Base-by-base conservation (phyloP, 2,797 vertebrate genomes). In the Lepus townsendii region DNA sequence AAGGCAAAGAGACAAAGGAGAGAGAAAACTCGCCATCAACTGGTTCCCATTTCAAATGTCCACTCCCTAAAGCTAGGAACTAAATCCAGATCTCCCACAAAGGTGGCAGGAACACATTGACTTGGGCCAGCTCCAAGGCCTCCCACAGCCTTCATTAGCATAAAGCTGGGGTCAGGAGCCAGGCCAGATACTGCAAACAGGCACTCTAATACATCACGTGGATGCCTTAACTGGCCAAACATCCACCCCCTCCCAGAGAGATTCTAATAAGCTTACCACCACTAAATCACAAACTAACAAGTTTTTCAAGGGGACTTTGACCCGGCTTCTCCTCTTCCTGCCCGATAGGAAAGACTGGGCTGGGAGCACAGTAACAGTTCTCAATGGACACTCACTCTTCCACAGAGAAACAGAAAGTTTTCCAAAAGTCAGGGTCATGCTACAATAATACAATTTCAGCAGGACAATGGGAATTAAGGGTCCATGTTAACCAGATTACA, bases 261-360 rank as follows among this genome's bases (percentile, higher is more conserved):
- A 62, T 65, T 80, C 91, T 73, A 76, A 90, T 47, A 60, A 89
- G n/a, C 11, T 76, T 80, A 50, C 0, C 54, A 42, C 5, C 66
- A 69, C 17, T 95, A 83, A 95, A 92, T 50, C 26, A 83, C 22
- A 91, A 91, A 62, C 22, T 17, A 75, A 88, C 32, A 75, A 60
- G 84, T 8, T 22, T 68, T 10, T 57, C 60, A 54, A 82, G 19
- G 30, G 35, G 5, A 26, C 27, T 73, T 20, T 78, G 68, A 20
- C 35, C 65, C 66, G 20, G 47, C 38, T 89, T 94, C 20, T n/a
- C 87, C 20, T n/a, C 87, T 69, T 91, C 16, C 52, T 32, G 60
- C 0, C 63, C 79, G 8, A 65, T 3, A 82, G 11, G 13, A 87
- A 47, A 78, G 50, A 32, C 71, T 94, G 5, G 63, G 92, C 26